Conservation (phyloP, 2,888 invertebrate species). For the Drosophila bunnanda region DNA sequence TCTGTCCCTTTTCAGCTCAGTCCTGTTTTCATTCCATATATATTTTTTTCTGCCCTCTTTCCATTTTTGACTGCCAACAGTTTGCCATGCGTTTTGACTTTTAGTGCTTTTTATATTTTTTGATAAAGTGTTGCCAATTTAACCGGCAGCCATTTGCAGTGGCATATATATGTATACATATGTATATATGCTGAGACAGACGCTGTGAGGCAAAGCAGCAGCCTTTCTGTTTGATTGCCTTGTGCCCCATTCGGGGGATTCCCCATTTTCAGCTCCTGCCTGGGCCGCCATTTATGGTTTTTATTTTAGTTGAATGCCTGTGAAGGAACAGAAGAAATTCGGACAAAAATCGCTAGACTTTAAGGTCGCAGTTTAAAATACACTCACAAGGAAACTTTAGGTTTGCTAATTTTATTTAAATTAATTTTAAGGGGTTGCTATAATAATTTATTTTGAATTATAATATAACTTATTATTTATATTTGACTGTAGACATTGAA, state of each 20-base stretch:
- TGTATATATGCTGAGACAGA: conserved; percentile 17
- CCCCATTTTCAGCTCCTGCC: conserved; percentile 42
- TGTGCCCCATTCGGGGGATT: conserved; percentile 37
- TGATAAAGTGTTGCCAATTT: conserved; percentile 80
- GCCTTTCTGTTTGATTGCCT: conserved; percentile 76
- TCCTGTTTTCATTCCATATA: conserved; percentile 35
- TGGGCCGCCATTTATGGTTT: conserved; percentile 61
- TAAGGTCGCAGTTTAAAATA: conserved; percentile 2
- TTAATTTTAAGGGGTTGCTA: accelerated
- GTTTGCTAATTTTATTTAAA: not conserved
- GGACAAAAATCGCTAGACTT: not conserved
- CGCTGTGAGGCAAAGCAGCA: conserved; percentile 21
- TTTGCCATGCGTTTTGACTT: conserved; percentile 72
- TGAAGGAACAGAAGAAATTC: conserved; percentile 9
- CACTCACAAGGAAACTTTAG: not conserved
- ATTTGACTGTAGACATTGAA: not conserved
- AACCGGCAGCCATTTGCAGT: conserved; percentile 74
- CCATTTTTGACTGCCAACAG: conserved; percentile 46
- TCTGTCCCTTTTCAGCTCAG: conserved; percentile 32
- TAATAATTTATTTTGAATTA: not conserved
- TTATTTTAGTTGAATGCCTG: conserved; percentile 68
- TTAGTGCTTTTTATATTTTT: conserved; percentile 78
- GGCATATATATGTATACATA: conserved; percentile 17
- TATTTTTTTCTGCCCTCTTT: conserved; percentile 7
- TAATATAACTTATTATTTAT: too few relatives aligned